Evolutionary conservation across 2,113 vertebrate species (phyloP).

Genomic region (Cranoglanis bouderius): DNA sequence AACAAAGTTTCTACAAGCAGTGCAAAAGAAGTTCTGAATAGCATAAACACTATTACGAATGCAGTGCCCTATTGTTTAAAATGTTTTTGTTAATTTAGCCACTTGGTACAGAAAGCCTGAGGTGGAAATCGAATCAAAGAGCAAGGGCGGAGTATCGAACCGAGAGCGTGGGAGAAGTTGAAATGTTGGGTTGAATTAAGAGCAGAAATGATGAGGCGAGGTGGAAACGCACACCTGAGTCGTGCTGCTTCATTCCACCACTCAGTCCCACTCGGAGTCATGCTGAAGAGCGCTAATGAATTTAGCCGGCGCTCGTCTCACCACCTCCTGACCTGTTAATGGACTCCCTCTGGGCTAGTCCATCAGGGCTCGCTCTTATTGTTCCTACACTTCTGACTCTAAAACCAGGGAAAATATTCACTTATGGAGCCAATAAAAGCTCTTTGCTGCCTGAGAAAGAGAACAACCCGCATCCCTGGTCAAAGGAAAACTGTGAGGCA

Average conservation of each 20-base stretch:
- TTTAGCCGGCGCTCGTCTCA: constrained; percentile 49
- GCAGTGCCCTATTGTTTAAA: background rate
- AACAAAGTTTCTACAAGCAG: background rate
- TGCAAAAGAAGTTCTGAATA: background rate
- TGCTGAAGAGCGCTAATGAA: constrained; percentile 55
- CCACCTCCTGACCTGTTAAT: constrained; percentile 55
- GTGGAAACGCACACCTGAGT: constrained; percentile 43
- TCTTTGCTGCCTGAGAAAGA: constrained; percentile 20
- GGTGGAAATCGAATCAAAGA: background rate
- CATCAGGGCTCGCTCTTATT: constrained; percentile 43
- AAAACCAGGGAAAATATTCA: constrained; percentile 46
- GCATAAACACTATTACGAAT: background rate
- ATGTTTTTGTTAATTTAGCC: constrained; percentile 19
- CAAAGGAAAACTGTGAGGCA: constrained; percentile 31
- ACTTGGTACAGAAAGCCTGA: constrained; percentile 1
- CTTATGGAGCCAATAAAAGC: constrained; percentile 41
- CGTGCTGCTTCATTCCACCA: constrained; percentile 26
- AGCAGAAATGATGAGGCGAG: constrained; percentile 19
- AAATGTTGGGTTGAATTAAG: constrained; percentile 43
- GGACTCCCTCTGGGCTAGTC: constrained; percentile 41
- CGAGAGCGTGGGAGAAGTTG: constrained; percentile 23
- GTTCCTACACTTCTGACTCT: constrained; percentile 42
- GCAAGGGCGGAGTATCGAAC: background rate
- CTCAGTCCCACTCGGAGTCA: constrained; percentile 46
- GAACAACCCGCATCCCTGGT: background rate